Evolutionary conservation across 2,888 invertebrate genomes (phyloP).

Genomic region (Mimas tiliae): DNA sequence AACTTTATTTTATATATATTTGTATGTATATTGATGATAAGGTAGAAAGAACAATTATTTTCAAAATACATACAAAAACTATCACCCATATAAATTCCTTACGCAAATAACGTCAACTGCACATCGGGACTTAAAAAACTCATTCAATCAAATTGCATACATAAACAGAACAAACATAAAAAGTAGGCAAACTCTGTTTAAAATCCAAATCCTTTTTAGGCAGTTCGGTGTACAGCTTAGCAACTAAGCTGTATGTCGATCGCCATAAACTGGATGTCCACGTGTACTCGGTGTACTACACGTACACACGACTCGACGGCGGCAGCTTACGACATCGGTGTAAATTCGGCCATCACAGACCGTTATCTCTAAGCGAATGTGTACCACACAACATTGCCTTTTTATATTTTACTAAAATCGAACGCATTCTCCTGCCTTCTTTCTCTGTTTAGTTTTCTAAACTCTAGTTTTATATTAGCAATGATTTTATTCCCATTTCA

Average conservation of each 20-base stretch:
- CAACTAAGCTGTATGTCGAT: conserved; percentile 49
- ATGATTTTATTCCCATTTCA: not conserved
- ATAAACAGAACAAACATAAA: conserved; percentile 10
- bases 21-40: too few species aligned
- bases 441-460: too few species aligned
- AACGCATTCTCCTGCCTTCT: not conserved
- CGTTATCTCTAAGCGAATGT: conserved; percentile 37
- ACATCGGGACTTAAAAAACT: not conserved
- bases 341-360: conserved; percentile 48
- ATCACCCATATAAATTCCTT: not conserved
- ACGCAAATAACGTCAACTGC: not conserved
- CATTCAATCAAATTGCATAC: conserved; percentile 14
- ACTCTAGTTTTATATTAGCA: too few species aligned
- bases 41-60: not conserved
- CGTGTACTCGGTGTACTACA: too few species aligned
- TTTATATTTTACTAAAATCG: conserved; percentile 27
- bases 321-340: conserved; percentile 52
- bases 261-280: conserved; percentile 49
- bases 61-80: not conserved
- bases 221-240: conserved; percentile 37
- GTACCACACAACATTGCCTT: conserved; percentile 32
- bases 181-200: conserved; percentile 20
- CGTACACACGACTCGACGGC: conserved; percentile 41
- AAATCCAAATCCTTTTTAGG: conserved; percentile 10
- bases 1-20: too few species aligned